These are phyloP conservation scores for Thysanoteuthis rhombus DNA, from an alignment of 2,888 invertebrate genomes.

Conservation along the genomic window DNA sequence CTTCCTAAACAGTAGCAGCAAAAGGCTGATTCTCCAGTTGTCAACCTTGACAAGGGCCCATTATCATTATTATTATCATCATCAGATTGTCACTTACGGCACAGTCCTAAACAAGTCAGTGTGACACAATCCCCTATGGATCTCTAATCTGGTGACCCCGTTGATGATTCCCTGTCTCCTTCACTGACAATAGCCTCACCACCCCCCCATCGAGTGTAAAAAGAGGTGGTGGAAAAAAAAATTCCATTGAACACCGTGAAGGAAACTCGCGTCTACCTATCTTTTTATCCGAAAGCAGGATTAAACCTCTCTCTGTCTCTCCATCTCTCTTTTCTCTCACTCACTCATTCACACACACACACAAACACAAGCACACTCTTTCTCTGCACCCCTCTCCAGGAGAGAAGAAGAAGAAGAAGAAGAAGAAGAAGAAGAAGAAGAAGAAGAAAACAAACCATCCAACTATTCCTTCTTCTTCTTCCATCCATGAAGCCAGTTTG, in stretches of 20 bases:
- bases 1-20: no score
- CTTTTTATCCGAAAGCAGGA: not conserved
- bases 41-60: not conserved
- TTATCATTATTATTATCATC: not conserved
- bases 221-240: no score
- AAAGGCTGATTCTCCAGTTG: not conserved
- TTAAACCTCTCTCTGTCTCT: not conserved
- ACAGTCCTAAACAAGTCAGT: not conserved
- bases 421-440: no score
- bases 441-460: not conserved
- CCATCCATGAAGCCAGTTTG: not conserved
- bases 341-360: not conserved
- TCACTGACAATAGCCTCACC: not conserved
- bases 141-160: no score
- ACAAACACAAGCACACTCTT: not conserved
- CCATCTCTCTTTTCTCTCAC: not conserved
- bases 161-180: not conserved
- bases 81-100: not conserved
- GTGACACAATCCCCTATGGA: not conserved
- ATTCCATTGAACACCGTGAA: not conserved
- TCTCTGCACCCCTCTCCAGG: not conserved
- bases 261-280: not conserved
- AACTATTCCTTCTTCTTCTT: not conserved
- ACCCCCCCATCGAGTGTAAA: not conserved
- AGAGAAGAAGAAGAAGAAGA: no score